These are phyloP conservation scores for Chelonus insularis DNA, from an alignment of 1,140 invertebrate species.

Conservation along the genomic window DNA sequence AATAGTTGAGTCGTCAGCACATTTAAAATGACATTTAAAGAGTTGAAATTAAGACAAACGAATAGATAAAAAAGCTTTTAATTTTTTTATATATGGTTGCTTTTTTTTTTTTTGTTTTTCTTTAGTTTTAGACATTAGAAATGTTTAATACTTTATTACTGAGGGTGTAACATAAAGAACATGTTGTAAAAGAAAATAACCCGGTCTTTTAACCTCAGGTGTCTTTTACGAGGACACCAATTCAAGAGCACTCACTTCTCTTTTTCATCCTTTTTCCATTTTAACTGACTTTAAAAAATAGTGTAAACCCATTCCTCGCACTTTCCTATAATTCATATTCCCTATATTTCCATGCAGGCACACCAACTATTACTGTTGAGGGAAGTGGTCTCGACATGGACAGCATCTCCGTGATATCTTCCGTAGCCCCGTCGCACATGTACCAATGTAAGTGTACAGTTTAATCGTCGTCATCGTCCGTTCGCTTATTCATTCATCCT, in stretches of 20 bases:
- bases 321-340: constrained; percentile 26
- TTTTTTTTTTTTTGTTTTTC: neutral
- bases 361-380: constrained; percentile 69
- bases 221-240: constrained; percentile 7
- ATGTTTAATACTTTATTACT: neutral
- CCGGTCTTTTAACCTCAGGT: neutral
- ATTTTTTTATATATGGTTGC: neutral
- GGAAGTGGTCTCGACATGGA: constrained; percentile 72
- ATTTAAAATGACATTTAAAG: neutral
- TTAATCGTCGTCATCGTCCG: constrained; percentile 31
- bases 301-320: constrained; percentile 2
- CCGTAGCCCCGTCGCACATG: constrained; percentile 72
- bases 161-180: constrained; percentile 37
- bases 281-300: constrained; percentile 11
- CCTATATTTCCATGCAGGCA: constrained; percentile 59
- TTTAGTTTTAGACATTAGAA: neutral
- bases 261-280: constrained; percentile 21
- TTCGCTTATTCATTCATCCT: neutral
- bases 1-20: constrained; percentile 1
- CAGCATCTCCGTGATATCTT: constrained; percentile 74
- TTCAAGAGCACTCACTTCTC: neutral
- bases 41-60: neutral
- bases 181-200: constrained; percentile 13
- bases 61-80: neutral
- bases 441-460: constrained; percentile 75